Conservation (phyloP, 2,797 vertebrate genomes). For the Rhodeus uyekii region DNA sequence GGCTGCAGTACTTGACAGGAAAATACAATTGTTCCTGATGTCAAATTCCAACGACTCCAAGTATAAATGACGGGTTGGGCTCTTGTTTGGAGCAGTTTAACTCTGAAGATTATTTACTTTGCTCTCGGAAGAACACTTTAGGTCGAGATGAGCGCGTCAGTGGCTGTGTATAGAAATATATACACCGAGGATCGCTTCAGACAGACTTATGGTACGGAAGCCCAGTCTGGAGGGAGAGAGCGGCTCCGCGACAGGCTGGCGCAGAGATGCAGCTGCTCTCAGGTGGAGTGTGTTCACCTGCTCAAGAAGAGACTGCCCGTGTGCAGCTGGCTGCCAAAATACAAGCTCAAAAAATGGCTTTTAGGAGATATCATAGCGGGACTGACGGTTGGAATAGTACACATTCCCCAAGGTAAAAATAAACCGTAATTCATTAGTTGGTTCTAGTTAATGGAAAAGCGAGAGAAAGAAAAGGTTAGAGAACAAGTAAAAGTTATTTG, state of each 20-base stretch:
- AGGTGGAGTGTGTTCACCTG: slow-evolving; percentile 73
- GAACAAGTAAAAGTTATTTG: not conserved
- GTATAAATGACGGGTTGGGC: slow-evolving; percentile 67
- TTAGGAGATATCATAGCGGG: slow-evolving; percentile 86
- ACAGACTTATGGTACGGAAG: slow-evolving; percentile 77
- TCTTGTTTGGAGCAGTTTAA: slow-evolving; percentile 40
- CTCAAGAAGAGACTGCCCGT: slow-evolving; percentile 80
- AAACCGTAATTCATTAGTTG: not conserved
- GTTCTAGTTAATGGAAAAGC: not conserved
- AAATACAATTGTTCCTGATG: slow-evolving; percentile 69
- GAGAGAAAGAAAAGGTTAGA: not conserved
- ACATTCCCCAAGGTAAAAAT: slow-evolving; percentile 87
- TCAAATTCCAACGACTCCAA: slow-evolving; percentile 63
- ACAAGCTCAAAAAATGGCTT: slow-evolving; percentile 85
- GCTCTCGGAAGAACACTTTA: slow-evolving; percentile 2
- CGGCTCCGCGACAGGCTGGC: slow-evolving; percentile 68
- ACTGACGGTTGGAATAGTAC: slow-evolving; percentile 88
- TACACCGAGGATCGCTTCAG: slow-evolving; percentile 85
- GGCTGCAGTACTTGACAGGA: slow-evolving; percentile 71
- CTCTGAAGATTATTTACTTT: not conserved
- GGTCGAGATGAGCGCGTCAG: slow-evolving; percentile 77
- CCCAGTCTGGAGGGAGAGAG: slow-evolving; percentile 56
- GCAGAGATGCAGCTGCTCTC: slow-evolving; percentile 76
- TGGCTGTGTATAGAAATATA: slow-evolving; percentile 82
- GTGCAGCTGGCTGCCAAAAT: slow-evolving; percentile 84